These are phyloP conservation scores for Toxotes chatareus DNA, from an alignment of 2,113 vertebrate genomes.

Conservation along the genomic window DNA sequence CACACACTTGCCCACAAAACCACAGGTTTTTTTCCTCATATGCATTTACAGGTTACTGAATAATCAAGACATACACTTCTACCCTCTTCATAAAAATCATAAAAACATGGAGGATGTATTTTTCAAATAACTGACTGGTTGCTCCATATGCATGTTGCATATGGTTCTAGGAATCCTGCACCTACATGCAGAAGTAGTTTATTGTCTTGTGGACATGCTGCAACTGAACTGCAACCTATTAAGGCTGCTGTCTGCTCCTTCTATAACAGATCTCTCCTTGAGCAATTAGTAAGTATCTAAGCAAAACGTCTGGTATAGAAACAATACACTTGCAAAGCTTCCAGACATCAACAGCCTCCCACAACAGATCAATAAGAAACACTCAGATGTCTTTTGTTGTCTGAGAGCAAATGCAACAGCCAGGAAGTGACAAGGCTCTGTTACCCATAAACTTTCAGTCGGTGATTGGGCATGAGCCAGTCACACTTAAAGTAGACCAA, in stretches of 20 bases:
- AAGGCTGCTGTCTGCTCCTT: neutral
- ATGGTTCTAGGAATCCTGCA: neutral
- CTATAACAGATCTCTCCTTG: neutral
- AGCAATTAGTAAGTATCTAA: neutral
- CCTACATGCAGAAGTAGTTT: neutral
- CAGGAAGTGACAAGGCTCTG: neutral
- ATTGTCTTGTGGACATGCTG: neutral
- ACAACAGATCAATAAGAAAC: neutral
- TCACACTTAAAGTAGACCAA: neutral
- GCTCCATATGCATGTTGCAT: neutral
- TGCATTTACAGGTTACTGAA: neutral
- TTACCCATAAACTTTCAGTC: conserved; percentile 6
- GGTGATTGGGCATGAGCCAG: conserved; percentile 34
- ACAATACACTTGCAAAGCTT: neutral
- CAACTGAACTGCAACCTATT: neutral
- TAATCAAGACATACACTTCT: neutral
- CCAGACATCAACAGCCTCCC: neutral
- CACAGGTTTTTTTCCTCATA: neutral
- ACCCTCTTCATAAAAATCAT: neutral
- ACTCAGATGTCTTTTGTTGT: neutral
- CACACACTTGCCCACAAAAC: neutral
- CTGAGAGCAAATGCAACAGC: conserved; percentile 3
- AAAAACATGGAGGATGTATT: neutral
- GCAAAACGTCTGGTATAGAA: neutral
- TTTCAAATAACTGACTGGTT: neutral